Conservation (phyloP, 2,797 vertebrate genomes). For the Gambusia yucatana region DNA sequence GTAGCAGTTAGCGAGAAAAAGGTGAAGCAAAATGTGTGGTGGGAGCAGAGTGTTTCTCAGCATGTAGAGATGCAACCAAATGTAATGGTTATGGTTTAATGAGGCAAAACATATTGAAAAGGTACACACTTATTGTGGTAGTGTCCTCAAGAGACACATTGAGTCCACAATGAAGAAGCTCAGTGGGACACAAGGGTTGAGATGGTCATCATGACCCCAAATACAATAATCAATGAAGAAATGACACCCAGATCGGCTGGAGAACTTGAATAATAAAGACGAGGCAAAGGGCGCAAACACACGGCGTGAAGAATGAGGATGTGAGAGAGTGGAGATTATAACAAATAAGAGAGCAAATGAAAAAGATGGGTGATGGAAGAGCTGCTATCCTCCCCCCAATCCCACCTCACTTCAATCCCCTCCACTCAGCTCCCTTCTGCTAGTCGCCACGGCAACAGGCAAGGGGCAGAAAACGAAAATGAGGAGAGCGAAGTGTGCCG, state of each 20-base stretch:
- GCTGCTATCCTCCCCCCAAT: conserved; percentile 35
- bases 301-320: conserved; percentile 15
- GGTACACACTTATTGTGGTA: conserved; percentile 3
- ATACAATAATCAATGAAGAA: conserved; percentile 1
- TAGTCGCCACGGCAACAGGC: conserved; percentile 85
- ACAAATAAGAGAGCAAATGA: conserved; percentile 21
- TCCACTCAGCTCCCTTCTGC: conserved; percentile 69
- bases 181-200: background rate
- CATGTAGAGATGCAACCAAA: background rate
- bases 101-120: conserved; percentile 9
- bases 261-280: conserved; percentile 19
- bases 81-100: conserved; percentile 15
- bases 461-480: conserved; percentile 71
- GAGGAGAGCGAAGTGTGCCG: conserved; percentile 50
- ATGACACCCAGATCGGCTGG: background rate
- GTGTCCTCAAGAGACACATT: conserved; percentile 3
- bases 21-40: conserved; percentile 13
- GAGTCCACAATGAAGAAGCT: background rate
- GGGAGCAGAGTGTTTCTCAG: conserved; percentile 13
- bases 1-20: background rate
- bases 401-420: conserved; percentile 32
- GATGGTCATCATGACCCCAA: background rate
- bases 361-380: conserved; percentile 23
- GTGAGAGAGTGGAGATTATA: conserved; percentile 16
- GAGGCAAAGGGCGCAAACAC: conserved; percentile 26